Conservation (phyloP, 1,140 invertebrate species). For the Cepaea nemoralis region DNA sequence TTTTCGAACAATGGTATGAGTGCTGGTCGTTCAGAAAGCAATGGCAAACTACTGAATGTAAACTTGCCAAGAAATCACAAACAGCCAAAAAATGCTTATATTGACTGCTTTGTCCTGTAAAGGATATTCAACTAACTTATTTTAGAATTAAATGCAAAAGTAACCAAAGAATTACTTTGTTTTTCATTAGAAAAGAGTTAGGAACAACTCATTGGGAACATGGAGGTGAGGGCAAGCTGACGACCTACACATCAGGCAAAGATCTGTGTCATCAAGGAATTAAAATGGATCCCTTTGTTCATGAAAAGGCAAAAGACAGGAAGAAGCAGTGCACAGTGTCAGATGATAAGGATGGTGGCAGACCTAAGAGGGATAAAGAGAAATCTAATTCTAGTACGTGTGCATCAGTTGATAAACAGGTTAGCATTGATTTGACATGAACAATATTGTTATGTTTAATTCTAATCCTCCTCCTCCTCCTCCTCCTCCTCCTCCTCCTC, state of each 20-base stretch:
- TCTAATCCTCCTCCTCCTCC: no score
- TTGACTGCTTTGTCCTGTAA: no score
- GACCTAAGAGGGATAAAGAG: neutral
- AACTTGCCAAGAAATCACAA: no score
- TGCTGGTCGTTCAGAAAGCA: no score
- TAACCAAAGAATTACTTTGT: neutral
- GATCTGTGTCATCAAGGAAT: neutral
- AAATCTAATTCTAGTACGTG: neutral
- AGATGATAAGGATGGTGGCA: neutral
- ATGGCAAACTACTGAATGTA: no score
- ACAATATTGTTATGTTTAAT: no score
- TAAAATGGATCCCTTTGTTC: neutral
- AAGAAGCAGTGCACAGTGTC: neutral
- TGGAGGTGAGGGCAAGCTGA: conserved; percentile 34
- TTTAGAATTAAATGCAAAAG: no score
- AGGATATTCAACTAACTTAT: no score
- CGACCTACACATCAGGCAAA: neutral
- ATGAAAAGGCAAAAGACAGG: neutral
- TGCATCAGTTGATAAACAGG: neutral
- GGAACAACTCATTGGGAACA: conserved; percentile 18
- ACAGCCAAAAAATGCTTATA: no score
- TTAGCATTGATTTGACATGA: neutral
- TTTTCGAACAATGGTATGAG: no score
- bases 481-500: no score
- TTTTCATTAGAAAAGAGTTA: conserved; percentile 28